Percentiles rank a stretch among this genome's conserved stretches.
Conservation (phyloP, 2,113 vertebrate species). For the Megatriorchis doriae region DNA sequence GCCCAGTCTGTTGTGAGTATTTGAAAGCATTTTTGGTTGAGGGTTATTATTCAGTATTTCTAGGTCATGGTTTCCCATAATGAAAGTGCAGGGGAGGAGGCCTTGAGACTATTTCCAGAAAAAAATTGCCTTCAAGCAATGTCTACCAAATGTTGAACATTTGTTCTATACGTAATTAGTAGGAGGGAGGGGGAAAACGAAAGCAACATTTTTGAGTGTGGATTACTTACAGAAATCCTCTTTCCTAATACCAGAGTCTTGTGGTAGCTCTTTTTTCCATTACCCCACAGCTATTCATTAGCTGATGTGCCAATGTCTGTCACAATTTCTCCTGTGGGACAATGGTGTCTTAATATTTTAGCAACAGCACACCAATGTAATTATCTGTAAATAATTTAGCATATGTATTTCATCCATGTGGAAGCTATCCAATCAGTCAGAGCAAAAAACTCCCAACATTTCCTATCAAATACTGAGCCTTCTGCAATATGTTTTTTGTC, state of each 20-base stretch:
- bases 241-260: slow-evolving; percentile 1
- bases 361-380: slow-evolving; percentile 67
- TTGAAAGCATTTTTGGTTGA: slow-evolving; percentile 2
- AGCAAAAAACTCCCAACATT: slow-evolving; percentile 27
- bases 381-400: slow-evolving; percentile 80
- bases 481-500: slow-evolving; percentile 45
- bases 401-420: slow-evolving; percentile 69
- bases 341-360: slow-evolving; percentile 77
- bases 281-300: slow-evolving; percentile 66
- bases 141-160: slow-evolving; percentile 29
- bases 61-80: neutral
- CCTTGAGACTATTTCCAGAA: slow-evolving; percentile 7
- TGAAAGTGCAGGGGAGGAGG: neutral
- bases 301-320: slow-evolving; percentile 55
- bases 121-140: neutral
- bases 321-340: slow-evolving; percentile 70
- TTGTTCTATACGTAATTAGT: slow-evolving; percentile 38
- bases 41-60: slow-evolving; percentile 9
- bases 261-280: slow-evolving; percentile 25
- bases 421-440: slow-evolving; percentile 71
- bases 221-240: slow-evolving; percentile 39
- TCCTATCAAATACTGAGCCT: slow-evolving; percentile 43
- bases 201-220: neutral
- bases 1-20: neutral
- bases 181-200: neutral